Evolutionary conservation across 2,797 vertebrate species (phyloP), one percentile per base, ranked within the genome.

Genomic region (Gobio occitaniae): DNA sequence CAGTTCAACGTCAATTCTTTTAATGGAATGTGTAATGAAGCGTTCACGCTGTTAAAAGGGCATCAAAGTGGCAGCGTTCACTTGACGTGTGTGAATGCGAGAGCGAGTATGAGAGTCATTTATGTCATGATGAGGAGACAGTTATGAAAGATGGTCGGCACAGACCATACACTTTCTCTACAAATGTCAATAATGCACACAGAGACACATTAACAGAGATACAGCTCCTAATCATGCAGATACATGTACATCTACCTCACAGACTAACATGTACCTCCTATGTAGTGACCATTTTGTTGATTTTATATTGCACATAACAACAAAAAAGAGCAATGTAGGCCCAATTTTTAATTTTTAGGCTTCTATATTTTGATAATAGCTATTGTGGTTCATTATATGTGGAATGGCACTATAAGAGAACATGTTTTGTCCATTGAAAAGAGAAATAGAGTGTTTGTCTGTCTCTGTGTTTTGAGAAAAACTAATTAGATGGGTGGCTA

Each of bases 11-110:
- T 89, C 86, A 87, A 90, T 91, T 88, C 69, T 86, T 78, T 90
- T 91, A 92, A 92, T 93, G 92, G 90, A 91, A 90, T 88, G 90
- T 87, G 74, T 88, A 91, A 91, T 89, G 90, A 91, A 89, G 83
- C 87, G 65, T 90, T 83, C 38, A 72, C 83, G 81, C 83, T 87
- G 59, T 85, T 84, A 87, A 87, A 86, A 83, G 87, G 83, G 89
- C 87, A 84, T 92, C 89, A 86, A 86, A 91, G 83, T 52, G 71
- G 69, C 83, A 52, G 36, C 15, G 50, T 65, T 72, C 71, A 38
- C 48, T 41, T 75, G 25, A 21, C 75, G 38, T 59, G 71, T 80
- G 79, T 85, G 15, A 47, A 65, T 63, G 47, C 75, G 50, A 75
- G 21, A 56, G 44, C 66, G 69, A 65, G 29, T 74, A 50, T 16